Evolutionary conservation across 2,888 invertebrate species (phyloP), one percentile per base, ranked within the genome.

Genomic region (Oxytorus armatus): DNA sequence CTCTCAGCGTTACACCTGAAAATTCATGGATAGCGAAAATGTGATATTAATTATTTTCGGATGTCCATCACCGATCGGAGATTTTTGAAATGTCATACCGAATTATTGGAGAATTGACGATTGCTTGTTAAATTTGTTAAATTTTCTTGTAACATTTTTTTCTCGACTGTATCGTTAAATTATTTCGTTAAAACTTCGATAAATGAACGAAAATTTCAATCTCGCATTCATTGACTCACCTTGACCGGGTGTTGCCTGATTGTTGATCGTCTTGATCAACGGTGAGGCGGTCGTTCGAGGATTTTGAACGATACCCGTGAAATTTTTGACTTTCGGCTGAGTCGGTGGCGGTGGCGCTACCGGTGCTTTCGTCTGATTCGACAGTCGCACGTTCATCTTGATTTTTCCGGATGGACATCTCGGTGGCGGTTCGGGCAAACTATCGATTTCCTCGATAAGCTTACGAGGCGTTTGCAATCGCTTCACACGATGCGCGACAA

Each of bases 401-500:
- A 95, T 93, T 88, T 94, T 94, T 4, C 95, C 95, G 39, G 94
- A 93, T 14, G 96, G 95, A 88, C 94, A 95, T 65, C 94, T 92
- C 11, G 95, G 95, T 53, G 95, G 93, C 53, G 93, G 92, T 66
- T 94, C 93, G 11, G 95, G 93, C 59, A 93, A 90, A 63, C 90
- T 92, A 87, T 95, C 95, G 77, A 95, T 94, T 90, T 96, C 95
- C 88, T 96, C 95, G 79, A 97, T 96, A 11, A 96, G 92, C 91
- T 93, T 94, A 86, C 94, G 92, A 47, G 96, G 94, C 10, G 96
- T 95, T 89, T 96, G 95, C 83, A 96, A 94, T 87, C 95, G 94
- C 72, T 95, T 94, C 72, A 96, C 95, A 88, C 97, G 95, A 92
- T 97, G 97, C 68, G 96, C 97, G 84, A 95, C 96, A 93, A 97